A percentile compares a stretch with the other conserved stretches of the same genome.
Conservation (phyloP, 2,797 vertebrate genomes). For the Paguma larvata region DNA sequence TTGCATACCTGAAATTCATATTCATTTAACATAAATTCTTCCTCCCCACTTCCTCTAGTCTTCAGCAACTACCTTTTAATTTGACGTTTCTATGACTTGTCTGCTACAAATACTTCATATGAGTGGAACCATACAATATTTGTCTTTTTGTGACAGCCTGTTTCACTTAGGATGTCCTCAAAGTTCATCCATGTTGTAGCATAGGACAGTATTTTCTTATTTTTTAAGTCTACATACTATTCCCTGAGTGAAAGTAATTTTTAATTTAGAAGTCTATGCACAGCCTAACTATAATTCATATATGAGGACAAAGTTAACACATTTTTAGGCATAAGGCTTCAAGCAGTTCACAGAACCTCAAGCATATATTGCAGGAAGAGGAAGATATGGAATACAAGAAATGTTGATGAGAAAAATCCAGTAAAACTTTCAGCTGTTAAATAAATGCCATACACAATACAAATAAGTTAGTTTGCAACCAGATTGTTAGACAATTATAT, state of each 20-base stretch:
- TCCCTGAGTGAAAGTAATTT: not conserved
- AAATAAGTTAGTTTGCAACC: not conserved
- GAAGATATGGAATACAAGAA: not conserved
- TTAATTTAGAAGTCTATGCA: not conserved
- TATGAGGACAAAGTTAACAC: not conserved
- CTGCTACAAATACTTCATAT: not conserved
- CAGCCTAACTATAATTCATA: not conserved
- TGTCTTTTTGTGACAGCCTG: not conserved
- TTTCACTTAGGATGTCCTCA: not conserved
- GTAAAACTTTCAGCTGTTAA: slow-evolving; percentile 2
- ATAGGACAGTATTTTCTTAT: not conserved
- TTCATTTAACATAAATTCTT: not conserved
- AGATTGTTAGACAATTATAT: slow-evolving; percentile 3
- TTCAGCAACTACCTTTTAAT: not conserved
- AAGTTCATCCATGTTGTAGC: not conserved
- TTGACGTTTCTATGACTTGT: slow-evolving; percentile 18
- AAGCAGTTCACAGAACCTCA: not conserved
- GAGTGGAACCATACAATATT: not conserved
- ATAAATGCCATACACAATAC: not conserved
- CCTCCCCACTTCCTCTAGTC: not conserved
- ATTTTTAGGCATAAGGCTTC: not conserved
- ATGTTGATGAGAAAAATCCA: not conserved
- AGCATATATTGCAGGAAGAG: not conserved
- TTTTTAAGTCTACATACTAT: not conserved
- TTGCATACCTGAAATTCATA: slow-evolving; percentile 18